Conservation (phyloP, 2,797 vertebrate species). For the Tolypeutes matacus region DNA sequence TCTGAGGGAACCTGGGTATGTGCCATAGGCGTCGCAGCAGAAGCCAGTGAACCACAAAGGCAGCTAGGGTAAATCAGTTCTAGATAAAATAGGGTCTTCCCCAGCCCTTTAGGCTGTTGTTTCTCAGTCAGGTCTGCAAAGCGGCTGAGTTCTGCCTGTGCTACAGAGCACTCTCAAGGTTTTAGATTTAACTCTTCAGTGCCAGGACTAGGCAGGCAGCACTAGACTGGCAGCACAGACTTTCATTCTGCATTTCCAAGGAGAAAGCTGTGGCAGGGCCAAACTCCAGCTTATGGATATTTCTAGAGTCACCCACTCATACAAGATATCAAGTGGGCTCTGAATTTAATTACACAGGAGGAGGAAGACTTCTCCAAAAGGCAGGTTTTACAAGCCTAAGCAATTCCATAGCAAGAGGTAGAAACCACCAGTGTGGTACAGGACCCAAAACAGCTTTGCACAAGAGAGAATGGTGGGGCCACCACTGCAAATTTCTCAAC, state of each 20-base stretch:
- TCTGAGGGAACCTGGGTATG: background rate
- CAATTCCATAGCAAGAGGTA: background rate
- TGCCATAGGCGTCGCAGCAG: background rate
- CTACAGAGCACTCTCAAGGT: background rate
- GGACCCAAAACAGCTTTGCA: background rate
- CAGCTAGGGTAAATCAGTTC: background rate
- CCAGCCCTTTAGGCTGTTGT: background rate
- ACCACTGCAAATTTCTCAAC: background rate
- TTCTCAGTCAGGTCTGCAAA: background rate
- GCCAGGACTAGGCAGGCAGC: background rate
- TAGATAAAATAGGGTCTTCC: background rate
- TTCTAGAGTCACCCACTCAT: background rate
- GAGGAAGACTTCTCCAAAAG: background rate
- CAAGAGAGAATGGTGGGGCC: background rate
- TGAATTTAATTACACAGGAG: background rate
- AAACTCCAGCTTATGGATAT: background rate
- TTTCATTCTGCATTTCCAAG: background rate
- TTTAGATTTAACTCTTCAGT: background rate
- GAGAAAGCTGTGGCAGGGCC: background rate
- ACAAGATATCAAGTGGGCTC: background rate
- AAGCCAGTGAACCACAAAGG: background rate
- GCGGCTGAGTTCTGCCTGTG: background rate
- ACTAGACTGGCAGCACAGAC: background rate
- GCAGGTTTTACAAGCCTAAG: background rate
- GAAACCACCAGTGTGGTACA: background rate